Conservation (phyloP, 2,888 invertebrate species). For the Aelia acuminata region DNA sequence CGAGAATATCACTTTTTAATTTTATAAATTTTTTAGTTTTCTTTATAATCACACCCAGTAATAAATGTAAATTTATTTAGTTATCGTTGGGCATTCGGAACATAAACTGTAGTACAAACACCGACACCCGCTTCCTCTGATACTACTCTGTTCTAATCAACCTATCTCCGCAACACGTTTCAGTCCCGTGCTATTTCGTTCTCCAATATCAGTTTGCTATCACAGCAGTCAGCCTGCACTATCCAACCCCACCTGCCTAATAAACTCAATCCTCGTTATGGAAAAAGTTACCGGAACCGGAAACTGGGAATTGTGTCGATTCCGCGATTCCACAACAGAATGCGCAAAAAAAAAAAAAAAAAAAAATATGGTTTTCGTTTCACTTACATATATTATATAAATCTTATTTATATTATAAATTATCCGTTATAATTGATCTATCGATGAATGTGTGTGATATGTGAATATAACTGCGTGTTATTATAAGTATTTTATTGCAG, state of each 20-base stretch:
- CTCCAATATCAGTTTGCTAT: not conserved
- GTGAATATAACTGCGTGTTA: too few species aligned
- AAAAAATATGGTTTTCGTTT: too few species aligned
- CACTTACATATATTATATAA: too few species aligned
- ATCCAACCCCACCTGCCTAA: not conserved
- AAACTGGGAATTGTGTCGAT: not conserved
- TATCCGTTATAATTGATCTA: too few species aligned
- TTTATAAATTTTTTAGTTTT: too few species aligned
- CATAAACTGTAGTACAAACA: not conserved
- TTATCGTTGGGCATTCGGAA: not conserved
- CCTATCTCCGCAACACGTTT: not conserved
- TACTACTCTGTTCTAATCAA: not conserved
- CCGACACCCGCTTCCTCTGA: not conserved
- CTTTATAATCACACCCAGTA: too few species aligned
- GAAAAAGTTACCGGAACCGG: not conserved
- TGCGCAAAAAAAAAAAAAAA: too few species aligned
- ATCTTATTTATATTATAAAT: too few species aligned
- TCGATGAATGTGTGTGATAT: too few species aligned
- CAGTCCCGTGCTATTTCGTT: not conserved
- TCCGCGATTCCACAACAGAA: not conserved
- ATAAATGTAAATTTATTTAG: too few species aligned
- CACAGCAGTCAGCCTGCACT: not conserved
- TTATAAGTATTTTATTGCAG: too few species aligned
- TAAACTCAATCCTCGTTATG: not conserved
- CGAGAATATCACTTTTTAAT: too few species aligned